These are phyloP conservation scores for Nesoenas mayeri DNA, from an alignment of 2,113 vertebrate genomes.

Conservation along the genomic window DNA sequence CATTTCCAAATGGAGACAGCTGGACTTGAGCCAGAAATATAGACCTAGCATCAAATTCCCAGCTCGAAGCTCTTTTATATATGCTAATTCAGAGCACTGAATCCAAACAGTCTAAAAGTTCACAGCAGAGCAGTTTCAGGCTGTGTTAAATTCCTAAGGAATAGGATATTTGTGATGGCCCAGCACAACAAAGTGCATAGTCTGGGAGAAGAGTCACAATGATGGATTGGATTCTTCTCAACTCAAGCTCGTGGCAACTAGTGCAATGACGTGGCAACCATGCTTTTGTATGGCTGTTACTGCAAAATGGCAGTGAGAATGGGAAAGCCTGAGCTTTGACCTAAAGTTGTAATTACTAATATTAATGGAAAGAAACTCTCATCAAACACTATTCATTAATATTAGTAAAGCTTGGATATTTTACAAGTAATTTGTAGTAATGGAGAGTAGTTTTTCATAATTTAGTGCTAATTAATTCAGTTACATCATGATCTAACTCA, in stretches of 20 bases:
- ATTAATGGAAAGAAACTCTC: neutral
- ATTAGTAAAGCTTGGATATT: constrained; percentile 37
- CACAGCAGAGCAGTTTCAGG: neutral
- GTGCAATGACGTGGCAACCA: neutral
- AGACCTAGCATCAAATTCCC: neutral
- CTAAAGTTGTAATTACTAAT: neutral
- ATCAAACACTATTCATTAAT: neutral
- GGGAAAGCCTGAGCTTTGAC: neutral
- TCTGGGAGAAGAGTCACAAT: neutral
- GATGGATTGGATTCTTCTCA: neutral
- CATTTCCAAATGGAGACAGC: neutral
- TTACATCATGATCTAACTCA: constrained; percentile 54
- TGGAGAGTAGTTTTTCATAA: constrained; percentile 65
- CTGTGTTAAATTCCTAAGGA: neutral
- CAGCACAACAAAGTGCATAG: neutral
- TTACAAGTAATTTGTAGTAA: constrained; percentile 69
- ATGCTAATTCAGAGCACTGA: neutral
- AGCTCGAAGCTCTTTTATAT: neutral
- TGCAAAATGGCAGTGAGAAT: neutral
- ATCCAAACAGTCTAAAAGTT: neutral
- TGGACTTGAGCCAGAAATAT: constrained; percentile 25
- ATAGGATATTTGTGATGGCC: neutral
- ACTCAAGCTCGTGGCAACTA: neutral
- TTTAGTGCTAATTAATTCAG: constrained; percentile 75
- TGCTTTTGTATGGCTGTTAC: neutral